Conservation (phyloP, 1,140 invertebrate genomes). For the Gonatopus flavifemur region DNA sequence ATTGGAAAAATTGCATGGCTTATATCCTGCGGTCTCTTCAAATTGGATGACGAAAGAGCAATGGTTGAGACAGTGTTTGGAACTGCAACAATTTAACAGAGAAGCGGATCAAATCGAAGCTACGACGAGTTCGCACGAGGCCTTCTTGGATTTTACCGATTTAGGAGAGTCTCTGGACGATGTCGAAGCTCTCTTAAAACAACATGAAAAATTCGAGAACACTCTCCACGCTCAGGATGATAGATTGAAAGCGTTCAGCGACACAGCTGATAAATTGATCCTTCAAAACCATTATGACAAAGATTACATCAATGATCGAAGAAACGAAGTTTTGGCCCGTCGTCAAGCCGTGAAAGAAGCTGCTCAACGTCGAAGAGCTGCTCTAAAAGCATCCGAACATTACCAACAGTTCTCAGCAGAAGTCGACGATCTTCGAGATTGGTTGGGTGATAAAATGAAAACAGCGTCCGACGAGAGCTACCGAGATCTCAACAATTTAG, state of each 20-base stretch:
- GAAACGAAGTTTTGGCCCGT: constrained; percentile 74
- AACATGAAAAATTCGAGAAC: constrained; percentile 93
- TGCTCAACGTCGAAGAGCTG: constrained; percentile 71
- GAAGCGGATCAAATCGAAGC: constrained; percentile 98
- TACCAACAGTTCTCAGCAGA: constrained; percentile 88
- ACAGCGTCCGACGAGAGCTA: constrained; percentile 92
- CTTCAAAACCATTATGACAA: constrained; percentile 83
- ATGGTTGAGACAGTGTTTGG: constrained; percentile 81
- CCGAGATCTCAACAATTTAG: constrained; percentile 86
- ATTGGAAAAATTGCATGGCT: constrained; percentile 72
- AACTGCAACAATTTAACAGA: constrained; percentile 88
- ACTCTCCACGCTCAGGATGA: constrained; percentile 93
- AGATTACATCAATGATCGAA: constrained; percentile 73
- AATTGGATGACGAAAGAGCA: constrained; percentile 81
- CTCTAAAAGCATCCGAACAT: constrained; percentile 75
- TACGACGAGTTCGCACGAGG: constrained; percentile 89
- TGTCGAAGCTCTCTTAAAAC: constrained; percentile 89
- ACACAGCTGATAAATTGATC: constrained; percentile 84
- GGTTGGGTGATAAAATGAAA: constrained; percentile 91
- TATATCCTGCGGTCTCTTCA: constrained; percentile 72
- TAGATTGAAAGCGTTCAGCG: constrained; percentile 80
- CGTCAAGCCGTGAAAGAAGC: constrained; percentile 74
- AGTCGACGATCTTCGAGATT: constrained; percentile 82
- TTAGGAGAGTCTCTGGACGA: constrained; percentile 91
- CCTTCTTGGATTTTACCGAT: constrained; percentile 87